phyloP scores from a whole-genome alignment of 1,140 invertebrate species.

The Cephus cinctus region DNA sequence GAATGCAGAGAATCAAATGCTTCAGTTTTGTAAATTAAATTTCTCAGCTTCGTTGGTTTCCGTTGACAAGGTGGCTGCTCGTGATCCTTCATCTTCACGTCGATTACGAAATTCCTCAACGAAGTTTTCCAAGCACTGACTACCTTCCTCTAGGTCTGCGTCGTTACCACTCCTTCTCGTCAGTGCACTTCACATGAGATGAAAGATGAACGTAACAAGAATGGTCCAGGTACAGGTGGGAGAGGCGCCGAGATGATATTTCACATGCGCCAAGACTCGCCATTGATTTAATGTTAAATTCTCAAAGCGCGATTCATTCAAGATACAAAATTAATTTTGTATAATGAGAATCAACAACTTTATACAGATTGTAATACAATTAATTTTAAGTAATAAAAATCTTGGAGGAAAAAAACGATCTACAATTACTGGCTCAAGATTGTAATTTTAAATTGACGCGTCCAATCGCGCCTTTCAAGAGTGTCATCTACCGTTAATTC shows the following conservation, averaged over 20 bases:
- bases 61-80: slow-evolving; percentile 42
- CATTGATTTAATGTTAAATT: slow-evolving; percentile 35
- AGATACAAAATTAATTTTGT: too few relatives aligned
- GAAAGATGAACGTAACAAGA: slow-evolving; percentile 18
- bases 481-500: too few relatives aligned
- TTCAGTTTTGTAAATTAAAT: slow-evolving; percentile 61
- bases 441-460: too few relatives aligned
- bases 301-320: too few relatives aligned
- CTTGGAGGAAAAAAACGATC: too few relatives aligned
- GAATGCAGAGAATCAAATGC: slow-evolving; percentile 63
- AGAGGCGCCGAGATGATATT: slow-evolving; percentile 22
- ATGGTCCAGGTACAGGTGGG: slow-evolving; percentile 20
- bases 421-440: too few relatives aligned
- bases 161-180: background rate
- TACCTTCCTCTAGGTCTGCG: background rate
- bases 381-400: too few relatives aligned
- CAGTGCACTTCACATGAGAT: slow-evolving; percentile 4
- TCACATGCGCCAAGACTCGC: slow-evolving; percentile 38
- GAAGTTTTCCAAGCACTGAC: background rate
- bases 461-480: too few relatives aligned
- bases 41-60: slow-evolving; percentile 62
- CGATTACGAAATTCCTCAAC: background rate
- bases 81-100: slow-evolving; percentile 44
- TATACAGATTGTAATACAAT: too few relatives aligned
- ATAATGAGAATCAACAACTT: too few relatives aligned